Conservation (phyloP, 2,888 invertebrate genomes). For the Tolmerus cingulatus region DNA sequence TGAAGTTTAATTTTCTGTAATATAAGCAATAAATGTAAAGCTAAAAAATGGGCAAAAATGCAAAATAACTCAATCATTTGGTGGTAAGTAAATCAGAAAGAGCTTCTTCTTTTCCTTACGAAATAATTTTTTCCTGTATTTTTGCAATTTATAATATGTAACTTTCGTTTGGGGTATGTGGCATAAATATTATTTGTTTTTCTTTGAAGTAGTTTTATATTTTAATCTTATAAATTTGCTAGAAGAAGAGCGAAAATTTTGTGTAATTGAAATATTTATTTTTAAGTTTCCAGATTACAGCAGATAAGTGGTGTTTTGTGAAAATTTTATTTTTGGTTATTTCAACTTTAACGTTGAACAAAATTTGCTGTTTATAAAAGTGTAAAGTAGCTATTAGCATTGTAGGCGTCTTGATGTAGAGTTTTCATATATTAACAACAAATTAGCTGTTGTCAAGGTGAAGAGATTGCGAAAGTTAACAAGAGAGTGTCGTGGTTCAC, state of each 20-base stretch:
- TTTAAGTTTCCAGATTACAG: neutral
- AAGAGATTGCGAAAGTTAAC: neutral
- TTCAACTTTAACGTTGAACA: neutral
- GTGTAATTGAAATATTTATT: neutral
- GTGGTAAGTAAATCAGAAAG: neutral
- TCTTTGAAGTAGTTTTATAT: neutral
- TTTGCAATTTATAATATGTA: neutral
- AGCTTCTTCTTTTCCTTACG: neutral
- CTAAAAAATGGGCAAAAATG: neutral
- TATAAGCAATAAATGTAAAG: neutral
- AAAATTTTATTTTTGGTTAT: no score
- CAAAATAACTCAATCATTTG: neutral
- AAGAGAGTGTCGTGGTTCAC: neutral
- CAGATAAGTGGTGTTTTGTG: neutral
- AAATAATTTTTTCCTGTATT: neutral
- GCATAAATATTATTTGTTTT: neutral
- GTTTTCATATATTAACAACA: neutral
- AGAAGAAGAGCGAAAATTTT: neutral
- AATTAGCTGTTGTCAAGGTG: neutral
- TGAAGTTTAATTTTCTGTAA: neutral
- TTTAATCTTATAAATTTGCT: neutral
- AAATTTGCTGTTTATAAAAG: neutral
- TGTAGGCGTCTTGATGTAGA: neutral
- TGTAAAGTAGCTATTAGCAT: neutral
- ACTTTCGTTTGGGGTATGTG: neutral